A percentile compares a stretch with the other conserved stretches of the same genome.
Conservation (phyloP, 1,140 invertebrate genomes). For the Pseudomyrmex gracilis region DNA sequence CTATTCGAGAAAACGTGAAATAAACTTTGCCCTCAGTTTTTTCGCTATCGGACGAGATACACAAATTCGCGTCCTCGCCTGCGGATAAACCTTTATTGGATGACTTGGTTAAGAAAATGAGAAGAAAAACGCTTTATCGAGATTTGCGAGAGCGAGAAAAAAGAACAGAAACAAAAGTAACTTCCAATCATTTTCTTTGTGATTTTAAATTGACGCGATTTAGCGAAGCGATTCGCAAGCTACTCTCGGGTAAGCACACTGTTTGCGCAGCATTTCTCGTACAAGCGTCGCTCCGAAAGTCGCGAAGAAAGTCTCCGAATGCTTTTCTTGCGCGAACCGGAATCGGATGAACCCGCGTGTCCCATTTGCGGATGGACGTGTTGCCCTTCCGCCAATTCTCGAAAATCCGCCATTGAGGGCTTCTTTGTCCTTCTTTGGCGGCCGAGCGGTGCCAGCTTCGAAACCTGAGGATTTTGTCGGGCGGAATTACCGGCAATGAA, state of each 20-base stretch:
- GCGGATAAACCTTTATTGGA: not conserved
- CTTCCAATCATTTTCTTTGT: too few relatives aligned
- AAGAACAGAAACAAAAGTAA: too few relatives aligned
- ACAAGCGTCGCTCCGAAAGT: not conserved
- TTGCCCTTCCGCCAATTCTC: constrained; percentile 16
- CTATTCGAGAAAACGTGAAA: not conserved
- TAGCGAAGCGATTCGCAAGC: not conserved
- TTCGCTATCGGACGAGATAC: not conserved
- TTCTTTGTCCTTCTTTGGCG: constrained; percentile 61
- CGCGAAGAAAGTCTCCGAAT: not conserved
- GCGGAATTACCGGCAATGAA: constrained; percentile 64
- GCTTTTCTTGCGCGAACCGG: not conserved
- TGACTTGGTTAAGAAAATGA: not conserved
- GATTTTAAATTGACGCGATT: too few relatives aligned
- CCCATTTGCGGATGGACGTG: constrained; percentile 48
- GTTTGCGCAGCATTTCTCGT: not conserved
- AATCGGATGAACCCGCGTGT: constrained; percentile 23
- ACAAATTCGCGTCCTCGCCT: constrained; percentile 20
- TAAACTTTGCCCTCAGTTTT: constrained; percentile 67
- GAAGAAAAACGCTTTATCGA: not conserved
- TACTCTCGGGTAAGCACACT: not conserved
- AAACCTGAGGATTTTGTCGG: constrained; percentile 9
- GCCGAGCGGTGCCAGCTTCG: constrained; percentile 42
- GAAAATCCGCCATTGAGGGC: constrained; percentile 43
- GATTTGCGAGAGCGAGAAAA: not conserved